Conservation (phyloP, 2,797 vertebrate species). For the Betta splendens region DNA sequence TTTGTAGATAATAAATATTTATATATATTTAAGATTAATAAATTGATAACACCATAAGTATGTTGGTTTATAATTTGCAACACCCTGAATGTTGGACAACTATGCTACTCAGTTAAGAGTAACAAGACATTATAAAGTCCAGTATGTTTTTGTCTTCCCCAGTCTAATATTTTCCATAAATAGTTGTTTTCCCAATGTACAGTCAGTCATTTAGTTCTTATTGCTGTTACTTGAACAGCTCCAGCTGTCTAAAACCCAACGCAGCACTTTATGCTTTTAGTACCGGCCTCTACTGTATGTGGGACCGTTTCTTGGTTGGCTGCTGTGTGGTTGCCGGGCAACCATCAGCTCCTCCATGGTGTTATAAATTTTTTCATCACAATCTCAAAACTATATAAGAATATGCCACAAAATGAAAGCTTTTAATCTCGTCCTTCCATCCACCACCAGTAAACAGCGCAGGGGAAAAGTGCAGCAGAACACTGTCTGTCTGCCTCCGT, state of each 20-base stretch:
- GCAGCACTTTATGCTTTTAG: background rate
- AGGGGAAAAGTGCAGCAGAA: slow-evolving; percentile 15
- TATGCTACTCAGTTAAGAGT: too few relatives aligned
- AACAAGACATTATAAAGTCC: too few relatives aligned
- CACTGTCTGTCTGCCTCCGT: slow-evolving; percentile 1
- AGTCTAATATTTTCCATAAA: too few relatives aligned
- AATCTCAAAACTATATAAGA: background rate
- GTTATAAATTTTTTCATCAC: background rate
- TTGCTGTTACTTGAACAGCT: too few relatives aligned
- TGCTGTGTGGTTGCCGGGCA: background rate
- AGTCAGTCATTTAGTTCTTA: too few relatives aligned
- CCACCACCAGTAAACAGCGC: background rate
- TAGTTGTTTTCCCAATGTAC: too few relatives aligned
- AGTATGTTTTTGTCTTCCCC: too few relatives aligned
- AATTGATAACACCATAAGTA: too few relatives aligned
- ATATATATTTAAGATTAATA: background rate
- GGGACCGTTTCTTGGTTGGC: background rate
- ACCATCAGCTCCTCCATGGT: background rate
- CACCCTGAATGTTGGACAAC: too few relatives aligned
- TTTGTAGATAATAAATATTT: too few relatives aligned
- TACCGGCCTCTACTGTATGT: too few relatives aligned
- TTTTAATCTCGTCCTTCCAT: slow-evolving; percentile 1
- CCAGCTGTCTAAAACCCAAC: background rate
- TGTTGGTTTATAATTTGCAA: too few relatives aligned
- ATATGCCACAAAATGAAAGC: background rate